Evolutionary conservation across 2,797 vertebrate species (phyloP).

Genomic region (Melanotaenia trifasciata): DNA sequence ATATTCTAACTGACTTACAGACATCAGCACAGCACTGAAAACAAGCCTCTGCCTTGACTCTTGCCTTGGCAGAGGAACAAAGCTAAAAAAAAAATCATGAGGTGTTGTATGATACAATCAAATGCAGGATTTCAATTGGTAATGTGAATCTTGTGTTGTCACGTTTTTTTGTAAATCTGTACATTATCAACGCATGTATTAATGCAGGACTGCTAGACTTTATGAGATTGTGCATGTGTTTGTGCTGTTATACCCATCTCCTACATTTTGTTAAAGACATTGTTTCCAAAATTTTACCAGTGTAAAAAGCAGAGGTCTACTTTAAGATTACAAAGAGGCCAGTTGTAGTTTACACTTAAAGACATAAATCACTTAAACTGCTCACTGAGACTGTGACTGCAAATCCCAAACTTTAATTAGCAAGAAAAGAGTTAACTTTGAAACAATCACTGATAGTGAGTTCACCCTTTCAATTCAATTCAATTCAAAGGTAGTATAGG

Average conservation of each 20-base stretch:
- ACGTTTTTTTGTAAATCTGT: neutral
- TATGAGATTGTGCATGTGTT: neutral
- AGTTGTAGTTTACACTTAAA: slow-evolving; percentile 40
- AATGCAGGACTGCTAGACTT: neutral
- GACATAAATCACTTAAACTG: slow-evolving; percentile 57
- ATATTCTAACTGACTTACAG: neutral
- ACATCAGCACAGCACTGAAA: neutral
- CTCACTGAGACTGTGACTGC: slow-evolving; percentile 66
- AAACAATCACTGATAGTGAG: slow-evolving; percentile 60
- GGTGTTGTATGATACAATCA: neutral
- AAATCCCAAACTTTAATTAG: slow-evolving; percentile 70
- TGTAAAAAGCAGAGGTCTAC: slow-evolving; percentile 7
- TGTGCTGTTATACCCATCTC: neutral
- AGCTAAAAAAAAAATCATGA: neutral
- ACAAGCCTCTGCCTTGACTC: neutral
- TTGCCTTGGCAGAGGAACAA: neutral
- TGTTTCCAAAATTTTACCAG: neutral
- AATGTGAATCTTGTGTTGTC: neutral
- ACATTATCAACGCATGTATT: neutral
- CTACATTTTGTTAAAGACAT: slow-evolving; percentile 3
- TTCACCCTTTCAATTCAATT: slow-evolving; percentile 43
- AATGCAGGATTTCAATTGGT: neutral
- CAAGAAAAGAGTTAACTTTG: slow-evolving; percentile 44
- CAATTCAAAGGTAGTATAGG: slow-evolving; percentile 48
- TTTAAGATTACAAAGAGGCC: slow-evolving; percentile 19